Evolutionary conservation across 1,140 invertebrate species (phyloP), one percentile per base, ranked within the genome.

Genomic region (Elymnias hypermnestra): DNA sequence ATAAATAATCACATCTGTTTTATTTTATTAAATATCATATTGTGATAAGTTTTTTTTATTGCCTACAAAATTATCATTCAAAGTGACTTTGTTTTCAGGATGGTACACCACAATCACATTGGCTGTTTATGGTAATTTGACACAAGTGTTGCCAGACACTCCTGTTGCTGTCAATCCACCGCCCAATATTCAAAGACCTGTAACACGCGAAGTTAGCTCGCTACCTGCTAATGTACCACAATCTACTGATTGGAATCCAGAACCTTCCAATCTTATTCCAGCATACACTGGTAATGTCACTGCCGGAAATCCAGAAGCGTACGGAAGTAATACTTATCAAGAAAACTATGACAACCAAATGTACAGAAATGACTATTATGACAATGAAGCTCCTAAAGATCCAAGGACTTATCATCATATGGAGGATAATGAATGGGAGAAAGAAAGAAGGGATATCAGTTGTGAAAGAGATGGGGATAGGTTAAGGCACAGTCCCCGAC

Each of bases 21-120:
- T 28, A 10, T 28, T 28, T 5, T 28, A 28, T 28, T 8, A 10
- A 28, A 8, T 3, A n/a, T 5, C 25, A 28, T 10, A 17, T 12
- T 14, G 8, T 23, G 18, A 42, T 19, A 33, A 42, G 17, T 10
- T 43, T 51, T 50, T 17, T 53, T 51, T 47, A 21, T 3, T 21
- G n/a, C 19, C 6, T 21, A 4, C 6, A 21, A 4, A 4, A 4
- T 21, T 6, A 21, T 21, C 19, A 21, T 4, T 21, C 19, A 21
- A 21, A 21, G 6, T 53, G 26, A 54, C 15, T 57, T 15, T 15
- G 15, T 4, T 77, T 83, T 40, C 69, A 89, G 89, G 97, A 5
- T 94, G 93, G 91, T 99, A 98, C 73, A 96, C 94, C 15, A 96
- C 96, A 1, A 95, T 98, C 49, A 98, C 97, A 1, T 73, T 98